Evolutionary conservation across 2,888 invertebrate genomes (phyloP).

Genomic region (Polylopha cassiicola): DNA sequence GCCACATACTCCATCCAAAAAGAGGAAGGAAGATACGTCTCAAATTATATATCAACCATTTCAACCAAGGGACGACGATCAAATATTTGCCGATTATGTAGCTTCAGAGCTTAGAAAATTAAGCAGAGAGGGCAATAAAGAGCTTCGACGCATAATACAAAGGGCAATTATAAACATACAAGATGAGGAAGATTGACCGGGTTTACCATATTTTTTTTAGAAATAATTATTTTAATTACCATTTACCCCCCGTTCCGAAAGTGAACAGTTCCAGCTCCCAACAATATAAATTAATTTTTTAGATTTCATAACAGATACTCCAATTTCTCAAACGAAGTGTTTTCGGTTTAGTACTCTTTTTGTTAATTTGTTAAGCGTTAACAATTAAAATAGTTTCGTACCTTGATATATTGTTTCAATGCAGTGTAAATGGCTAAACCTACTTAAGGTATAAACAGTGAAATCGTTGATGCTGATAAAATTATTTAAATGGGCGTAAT

Average conservation of each 20-base stretch:
- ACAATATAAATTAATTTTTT: background rate
- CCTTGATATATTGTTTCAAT: background rate
- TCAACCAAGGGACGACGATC: background rate
- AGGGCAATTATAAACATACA: background rate
- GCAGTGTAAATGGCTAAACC: background rate
- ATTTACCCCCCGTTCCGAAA: background rate
- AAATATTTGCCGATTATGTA: slow-evolving; percentile 1
- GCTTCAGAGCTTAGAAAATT: slow-evolving; percentile 1
- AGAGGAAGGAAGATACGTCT: slow-evolving; percentile 2
- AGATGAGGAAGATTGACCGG: background rate
- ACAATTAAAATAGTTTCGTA: background rate
- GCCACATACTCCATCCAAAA: background rate
- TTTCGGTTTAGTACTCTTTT: too few relatives aligned
- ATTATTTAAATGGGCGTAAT: slow-evolving; percentile 6
- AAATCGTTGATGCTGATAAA: background rate
- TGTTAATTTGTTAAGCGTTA: too few relatives aligned
- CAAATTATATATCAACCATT: slow-evolving; percentile 1
- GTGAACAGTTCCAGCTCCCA: slow-evolving; percentile 1
- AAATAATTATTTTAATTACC: background rate
- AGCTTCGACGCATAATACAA: too few relatives aligned
- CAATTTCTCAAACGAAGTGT: too few relatives aligned
- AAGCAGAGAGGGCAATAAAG: background rate
- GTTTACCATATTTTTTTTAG: background rate
- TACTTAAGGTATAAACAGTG: background rate
- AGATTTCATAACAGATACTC: too few relatives aligned